These are phyloP conservation scores for Brevimyrus niger DNA, from an alignment of 2,113 vertebrate species.

Conservation along the genomic window DNA sequence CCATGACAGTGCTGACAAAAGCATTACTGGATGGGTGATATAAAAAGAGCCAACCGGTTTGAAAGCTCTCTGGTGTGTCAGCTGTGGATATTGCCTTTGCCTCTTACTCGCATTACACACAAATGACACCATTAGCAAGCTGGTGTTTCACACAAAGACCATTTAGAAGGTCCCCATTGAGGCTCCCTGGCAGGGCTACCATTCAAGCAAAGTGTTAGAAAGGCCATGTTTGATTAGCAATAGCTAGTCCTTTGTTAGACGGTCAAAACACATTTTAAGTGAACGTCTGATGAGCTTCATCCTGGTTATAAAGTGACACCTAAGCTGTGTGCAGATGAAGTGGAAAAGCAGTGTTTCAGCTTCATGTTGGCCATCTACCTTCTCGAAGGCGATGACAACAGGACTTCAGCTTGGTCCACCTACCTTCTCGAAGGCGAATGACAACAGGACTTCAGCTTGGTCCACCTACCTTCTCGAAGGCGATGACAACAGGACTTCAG, in stretches of 20 bases:
- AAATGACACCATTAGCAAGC: neutral
- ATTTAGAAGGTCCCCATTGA: neutral
- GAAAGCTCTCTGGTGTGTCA: neutral
- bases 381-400: neutral
- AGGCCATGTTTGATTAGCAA: neutral
- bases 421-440: no score
- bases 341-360: neutral
- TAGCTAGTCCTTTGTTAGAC: neutral
- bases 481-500: neutral
- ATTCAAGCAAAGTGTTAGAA: neutral
- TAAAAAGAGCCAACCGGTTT: neutral
- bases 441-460: no score
- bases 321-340: neutral
- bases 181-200: neutral
- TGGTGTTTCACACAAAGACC: constrained; percentile 6
- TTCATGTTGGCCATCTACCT: neutral
- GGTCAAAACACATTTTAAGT: neutral
- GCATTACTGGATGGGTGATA: neutral
- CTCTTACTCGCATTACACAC: neutral
- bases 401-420: no score
- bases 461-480: neutral
- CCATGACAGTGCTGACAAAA: neutral
- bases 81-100: neutral
- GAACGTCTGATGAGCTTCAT: neutral
- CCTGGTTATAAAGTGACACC: neutral